These are phyloP conservation scores for Graphium colonna DNA, from an alignment of 2,888 invertebrate genomes.

Conservation along the genomic window DNA sequence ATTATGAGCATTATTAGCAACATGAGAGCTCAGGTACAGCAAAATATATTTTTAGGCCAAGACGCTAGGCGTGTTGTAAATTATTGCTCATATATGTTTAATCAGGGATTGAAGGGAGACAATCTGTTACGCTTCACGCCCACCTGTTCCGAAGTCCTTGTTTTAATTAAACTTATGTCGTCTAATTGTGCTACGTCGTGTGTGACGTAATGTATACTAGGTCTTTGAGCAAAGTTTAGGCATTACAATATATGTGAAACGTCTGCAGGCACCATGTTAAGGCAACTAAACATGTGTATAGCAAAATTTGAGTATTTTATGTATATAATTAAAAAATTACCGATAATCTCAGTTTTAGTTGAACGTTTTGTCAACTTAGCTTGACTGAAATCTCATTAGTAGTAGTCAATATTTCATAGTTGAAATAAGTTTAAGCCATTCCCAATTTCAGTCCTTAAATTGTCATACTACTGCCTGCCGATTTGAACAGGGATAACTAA, in stretches of 20 bases:
- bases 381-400: too few species aligned
- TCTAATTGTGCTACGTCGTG: slow-evolving; percentile 29
- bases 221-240: background rate
- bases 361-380: too few species aligned
- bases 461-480: too few species aligned
- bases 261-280: background rate
- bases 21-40: too few species aligned
- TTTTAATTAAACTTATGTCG: slow-evolving; percentile 50
- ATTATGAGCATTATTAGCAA: too few species aligned
- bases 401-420: too few species aligned
- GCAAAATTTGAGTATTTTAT: background rate
- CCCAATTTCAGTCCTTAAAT: too few species aligned
- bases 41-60: background rate
- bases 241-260: background rate
- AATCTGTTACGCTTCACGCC: slow-evolving; percentile 23
- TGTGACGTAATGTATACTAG: background rate
- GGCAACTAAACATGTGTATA: background rate
- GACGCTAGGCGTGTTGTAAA: background rate
- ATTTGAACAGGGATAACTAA: too few species aligned
- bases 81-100: background rate
- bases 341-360: background rate
- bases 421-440: too few species aligned
- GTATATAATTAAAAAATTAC: background rate
- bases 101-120: background rate
- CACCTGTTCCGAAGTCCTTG: slow-evolving; percentile 39